Evolutionary conservation across 2,113 vertebrate genomes (phyloP).

Genomic region (Mobula hypostoma): DNA sequence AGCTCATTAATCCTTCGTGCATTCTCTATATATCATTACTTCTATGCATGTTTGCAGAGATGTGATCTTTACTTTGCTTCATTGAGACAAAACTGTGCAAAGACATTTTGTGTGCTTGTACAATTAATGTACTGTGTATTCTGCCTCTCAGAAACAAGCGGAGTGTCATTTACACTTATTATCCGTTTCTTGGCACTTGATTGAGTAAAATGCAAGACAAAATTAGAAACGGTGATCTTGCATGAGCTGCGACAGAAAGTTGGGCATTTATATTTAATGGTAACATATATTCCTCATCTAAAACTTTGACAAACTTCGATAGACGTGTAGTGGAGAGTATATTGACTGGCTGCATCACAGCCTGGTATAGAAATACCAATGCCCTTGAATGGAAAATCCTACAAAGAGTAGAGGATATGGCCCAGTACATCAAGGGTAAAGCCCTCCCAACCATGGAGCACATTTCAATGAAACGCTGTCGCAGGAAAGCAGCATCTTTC

Average conservation of each 20-base stretch:
- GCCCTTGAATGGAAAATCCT: no score
- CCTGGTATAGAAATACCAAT: no score
- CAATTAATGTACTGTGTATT: neutral
- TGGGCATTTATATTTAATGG: neutral
- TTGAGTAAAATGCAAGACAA: neutral
- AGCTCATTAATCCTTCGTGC: neutral
- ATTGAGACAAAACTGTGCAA: neutral
- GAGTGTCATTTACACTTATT: neutral
- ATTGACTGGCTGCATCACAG: no score
- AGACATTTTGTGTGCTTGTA: neutral
- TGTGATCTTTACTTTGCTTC: neutral
- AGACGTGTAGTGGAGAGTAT: no score
- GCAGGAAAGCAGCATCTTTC: no score
- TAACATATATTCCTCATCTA: neutral
- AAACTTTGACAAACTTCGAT: no score
- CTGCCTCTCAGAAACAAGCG: neutral
- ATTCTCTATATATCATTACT: neutral
- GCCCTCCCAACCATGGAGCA: no score
- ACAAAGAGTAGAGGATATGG: no score
- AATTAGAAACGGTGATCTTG: neutral
- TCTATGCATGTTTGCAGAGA: neutral
- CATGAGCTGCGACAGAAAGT: neutral
- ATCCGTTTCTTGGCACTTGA: neutral
- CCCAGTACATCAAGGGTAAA: no score
- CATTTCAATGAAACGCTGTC: no score